Evolutionary conservation across 2,888 invertebrate genomes (phyloP).

Genomic region (Anthrax anthrax): DNA sequence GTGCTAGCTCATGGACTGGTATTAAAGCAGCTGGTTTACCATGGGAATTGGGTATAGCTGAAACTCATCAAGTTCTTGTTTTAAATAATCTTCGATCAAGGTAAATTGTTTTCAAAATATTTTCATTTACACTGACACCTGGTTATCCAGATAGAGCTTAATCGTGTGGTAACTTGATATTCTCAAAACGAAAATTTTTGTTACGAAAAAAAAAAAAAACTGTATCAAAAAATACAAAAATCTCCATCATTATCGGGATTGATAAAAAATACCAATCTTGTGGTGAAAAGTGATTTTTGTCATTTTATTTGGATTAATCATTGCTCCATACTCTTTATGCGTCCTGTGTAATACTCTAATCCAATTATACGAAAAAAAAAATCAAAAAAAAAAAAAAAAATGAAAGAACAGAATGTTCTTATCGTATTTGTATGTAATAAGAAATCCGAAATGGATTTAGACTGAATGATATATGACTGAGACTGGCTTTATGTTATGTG

Average conservation of each 20-base stretch:
- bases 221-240: conserved; percentile 1
- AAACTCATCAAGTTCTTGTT: conserved; percentile 94
- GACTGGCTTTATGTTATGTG: neutral
- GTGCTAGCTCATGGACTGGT: conserved; percentile 98
- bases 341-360: neutral
- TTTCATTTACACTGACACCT: conserved; percentile 29
- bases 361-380: neutral
- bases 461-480: neutral
- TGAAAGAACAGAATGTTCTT: neutral
- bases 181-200: neutral
- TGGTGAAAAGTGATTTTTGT: conserved; percentile 18
- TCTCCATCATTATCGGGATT: neutral
- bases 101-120: conserved; percentile 27
- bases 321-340: neutral
- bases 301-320: conserved; percentile 3
- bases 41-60: conserved; percentile 96
- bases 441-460: too few relatives aligned
- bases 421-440: too few relatives aligned
- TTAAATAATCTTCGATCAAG: conserved; percentile 78
- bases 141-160: conserved; percentile 31
- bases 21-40: conserved; percentile 96
- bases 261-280: conserved; percentile 13
- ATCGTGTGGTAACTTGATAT: conserved; percentile 3
- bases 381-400: neutral
- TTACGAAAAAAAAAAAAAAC: neutral